phyloP scores from a whole-genome alignment of 2,113 vertebrate genomes.

The Rhinolophus ferrumequinum region DNA sequence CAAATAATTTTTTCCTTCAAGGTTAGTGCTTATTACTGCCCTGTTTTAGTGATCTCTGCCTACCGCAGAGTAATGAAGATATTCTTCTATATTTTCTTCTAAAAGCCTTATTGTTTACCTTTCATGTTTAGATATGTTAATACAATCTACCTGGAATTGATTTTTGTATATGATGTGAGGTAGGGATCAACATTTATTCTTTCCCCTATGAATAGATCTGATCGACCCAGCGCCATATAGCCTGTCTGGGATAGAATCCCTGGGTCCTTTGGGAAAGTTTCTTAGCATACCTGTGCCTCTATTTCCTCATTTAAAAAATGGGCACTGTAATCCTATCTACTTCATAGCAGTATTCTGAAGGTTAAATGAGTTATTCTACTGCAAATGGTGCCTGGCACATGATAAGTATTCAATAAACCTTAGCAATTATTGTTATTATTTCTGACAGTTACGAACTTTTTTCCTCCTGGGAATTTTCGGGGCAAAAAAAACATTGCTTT shows the following conservation, averaged over 20 bases:
- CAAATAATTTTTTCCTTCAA: not conserved
- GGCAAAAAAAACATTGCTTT: not conserved
- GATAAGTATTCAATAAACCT: not conserved
- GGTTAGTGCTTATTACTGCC: not conserved
- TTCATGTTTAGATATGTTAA: not conserved
- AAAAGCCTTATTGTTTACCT: not conserved
- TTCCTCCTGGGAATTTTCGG: not conserved
- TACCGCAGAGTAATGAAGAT: not conserved
- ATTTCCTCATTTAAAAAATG: not conserved
- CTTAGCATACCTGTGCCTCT: not conserved
- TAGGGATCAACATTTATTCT: not conserved
- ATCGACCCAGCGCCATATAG: not conserved
- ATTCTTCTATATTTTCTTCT: not conserved
- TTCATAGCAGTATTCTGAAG: not conserved
- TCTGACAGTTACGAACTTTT: not conserved
- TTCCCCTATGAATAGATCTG: not conserved
- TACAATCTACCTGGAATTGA: not conserved
- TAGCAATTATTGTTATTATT: not conserved
- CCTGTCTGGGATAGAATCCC: not conserved
- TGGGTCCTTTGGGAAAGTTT: not conserved
- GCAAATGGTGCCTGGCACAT: not conserved
- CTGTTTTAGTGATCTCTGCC: slow-evolving; percentile 2
- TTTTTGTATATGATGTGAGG: not conserved
- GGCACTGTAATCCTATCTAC: not conserved
- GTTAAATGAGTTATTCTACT: not conserved